A percentile compares a stretch with the other conserved stretches of the same genome.
Evolutionary conservation across 2,113 vertebrate genomes (phyloP).

Genomic region (Cavia porcellus): DNA sequence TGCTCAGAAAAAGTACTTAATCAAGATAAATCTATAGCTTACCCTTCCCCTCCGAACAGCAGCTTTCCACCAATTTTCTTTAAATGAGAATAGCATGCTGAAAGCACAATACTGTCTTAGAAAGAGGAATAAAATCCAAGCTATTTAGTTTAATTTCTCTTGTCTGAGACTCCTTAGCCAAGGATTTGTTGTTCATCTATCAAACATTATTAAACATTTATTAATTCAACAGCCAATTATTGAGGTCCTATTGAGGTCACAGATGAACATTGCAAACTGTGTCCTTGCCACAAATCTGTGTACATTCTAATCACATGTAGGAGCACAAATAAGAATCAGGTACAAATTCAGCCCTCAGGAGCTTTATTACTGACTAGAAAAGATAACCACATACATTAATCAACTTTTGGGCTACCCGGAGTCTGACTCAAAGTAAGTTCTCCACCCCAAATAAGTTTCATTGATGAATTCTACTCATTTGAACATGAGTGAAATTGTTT

Average conservation of each 20-base stretch:
- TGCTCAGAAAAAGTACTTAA: slow-evolving; percentile 67
- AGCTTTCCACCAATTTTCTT: slow-evolving; percentile 6
- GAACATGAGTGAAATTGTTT: neutral
- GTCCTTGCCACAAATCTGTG: neutral
- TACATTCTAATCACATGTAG: neutral
- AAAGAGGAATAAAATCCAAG: slow-evolving; percentile 33
- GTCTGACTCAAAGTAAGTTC: slow-evolving; percentile 1
- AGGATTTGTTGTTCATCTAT: neutral
- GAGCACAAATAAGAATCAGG: neutral
- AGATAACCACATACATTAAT: neutral
- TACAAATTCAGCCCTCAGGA: neutral
- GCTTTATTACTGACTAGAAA: neutral
- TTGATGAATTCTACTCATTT: slow-evolving; percentile 4
- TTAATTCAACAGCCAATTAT: slow-evolving; percentile 15
- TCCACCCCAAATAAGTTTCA: neutral
- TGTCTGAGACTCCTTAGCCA: neutral
- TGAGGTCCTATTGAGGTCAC: neutral
- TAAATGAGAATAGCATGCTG: neutral
- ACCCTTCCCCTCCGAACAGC: slow-evolving; percentile 29
- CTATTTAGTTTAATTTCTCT: neutral
- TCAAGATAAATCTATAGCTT: slow-evolving; percentile 58
- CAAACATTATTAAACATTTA: slow-evolving; percentile 44
- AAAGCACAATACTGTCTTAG: neutral
- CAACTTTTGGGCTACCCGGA: neutral
- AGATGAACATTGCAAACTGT: neutral